Base-by-base conservation (phyloP, 1,140 invertebrate genomes). In the Pseudomyrmex concolor region DNA sequence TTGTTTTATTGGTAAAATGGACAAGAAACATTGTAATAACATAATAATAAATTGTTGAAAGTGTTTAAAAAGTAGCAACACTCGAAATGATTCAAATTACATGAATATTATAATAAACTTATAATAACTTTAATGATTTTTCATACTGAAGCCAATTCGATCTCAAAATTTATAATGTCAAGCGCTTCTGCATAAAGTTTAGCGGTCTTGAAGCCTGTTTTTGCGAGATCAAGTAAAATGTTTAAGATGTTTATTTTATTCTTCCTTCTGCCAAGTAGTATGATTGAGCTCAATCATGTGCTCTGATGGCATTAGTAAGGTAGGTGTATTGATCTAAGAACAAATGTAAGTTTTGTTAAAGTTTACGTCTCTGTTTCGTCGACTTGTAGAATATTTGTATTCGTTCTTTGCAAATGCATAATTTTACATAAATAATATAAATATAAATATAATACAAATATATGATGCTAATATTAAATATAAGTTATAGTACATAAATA, bases 131-230 rank as follows among this genome's bases (percentile, higher is more conserved):
- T 3, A 3, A 25, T 25, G 25, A 25, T 25, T 25, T 25, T 25
- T 25, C 25, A 25, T 25, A 25, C 25, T 25, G 1, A 51, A 25
- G 67, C 67, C 15, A 68, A 22, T 68, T 68, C 19, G 51, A 68
- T 68, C 48, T 68, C 67, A 15, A 68, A 68, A 25, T 68, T 25
- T 13, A 25, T 48, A 7, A 68, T 9, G 15, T 68, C 48, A n/a
- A 68, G 19, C 13, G 67, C 48, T 1, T 68, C 10, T 25, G 25
- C 13, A 54, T 51, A 68, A 1, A 68, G 50, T 2, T 12, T n/a
- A 8, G 67, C 67, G 9, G 25, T 22, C n/a, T 10, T 68, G 8
- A 51, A 19, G 25, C 2, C n/a, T n/a, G n/a, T n/a, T n/a, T n/a
- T 25, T 25, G 25, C 25, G 25, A 25, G 25, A 25, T 25, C 25